Base-by-base conservation (phyloP, 2,797 vertebrate species). In the Rhinichthys osculus region DNA sequence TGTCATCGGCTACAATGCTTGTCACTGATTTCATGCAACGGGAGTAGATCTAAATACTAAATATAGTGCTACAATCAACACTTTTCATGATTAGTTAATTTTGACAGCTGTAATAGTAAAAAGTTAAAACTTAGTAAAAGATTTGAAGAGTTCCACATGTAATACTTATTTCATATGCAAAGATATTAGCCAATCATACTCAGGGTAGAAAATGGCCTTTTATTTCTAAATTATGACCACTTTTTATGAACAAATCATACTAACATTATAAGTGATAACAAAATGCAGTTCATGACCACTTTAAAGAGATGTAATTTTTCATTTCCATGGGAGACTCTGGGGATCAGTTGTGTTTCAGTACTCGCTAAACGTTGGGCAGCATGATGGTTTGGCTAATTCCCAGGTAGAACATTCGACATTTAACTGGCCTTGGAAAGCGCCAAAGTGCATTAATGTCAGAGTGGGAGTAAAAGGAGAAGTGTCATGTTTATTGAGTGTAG, bases 301-400 rank as follows among this genome's bases (percentile, higher is more conserved):
- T 42, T 42, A 44, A 50, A 33, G 10, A 54, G 8, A 57, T 14
- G 7, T 57, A 23, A 72, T 47, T 7, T 78, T 59, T 40, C 0
- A 0, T 78, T 27, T 59, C 14, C 35, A 59, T n/a, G 76, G 76
- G 35, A 59, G 52, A 14, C 21, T 78, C n/a, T 33, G 17, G 59
- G 17, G 5, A 66, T 71, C 66, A 57, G 33, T 27, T 62, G 69
- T 38, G 38, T 83, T 76, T 66, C 35, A 50, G 82, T 52, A 17
- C 30, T 30, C 38, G 13, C 7, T 30, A 74, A 64, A 64, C 23
- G 16, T 30, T 59, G 52, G 52, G n/a, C 17, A 47, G 70, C 50
- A 9, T 35, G 30, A 69, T 81, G 40, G 17, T 66, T 73, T 64
- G 70, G 50, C 50, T 59, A 30, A 59, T 71, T 70, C 52, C 27